Conservation (phyloP, 2,888 invertebrate species). For the Zonitis immaculata region DNA sequence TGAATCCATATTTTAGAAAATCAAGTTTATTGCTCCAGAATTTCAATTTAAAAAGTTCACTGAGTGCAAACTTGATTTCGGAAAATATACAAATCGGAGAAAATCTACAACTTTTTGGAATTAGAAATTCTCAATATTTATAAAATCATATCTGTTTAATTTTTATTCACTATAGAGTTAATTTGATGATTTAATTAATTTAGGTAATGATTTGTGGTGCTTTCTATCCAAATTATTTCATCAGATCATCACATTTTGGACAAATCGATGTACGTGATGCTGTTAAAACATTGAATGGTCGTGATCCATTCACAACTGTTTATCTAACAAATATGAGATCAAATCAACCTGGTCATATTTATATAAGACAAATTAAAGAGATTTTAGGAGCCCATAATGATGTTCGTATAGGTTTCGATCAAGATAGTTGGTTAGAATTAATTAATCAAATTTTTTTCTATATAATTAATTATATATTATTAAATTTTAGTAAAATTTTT, state of each 20-base stretch:
- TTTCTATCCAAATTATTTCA: slow-evolving; percentile 90
- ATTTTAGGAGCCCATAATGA: slow-evolving; percentile 49
- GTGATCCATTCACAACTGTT: slow-evolving; percentile 74
- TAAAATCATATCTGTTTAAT: too few species aligned
- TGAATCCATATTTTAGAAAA: too few species aligned
- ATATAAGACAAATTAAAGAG: slow-evolving; percentile 61
- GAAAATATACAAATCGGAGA: too few species aligned
- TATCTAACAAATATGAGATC: slow-evolving; percentile 58
- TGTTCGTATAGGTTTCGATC: slow-evolving; percentile 51
- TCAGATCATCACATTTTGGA: slow-evolving; percentile 52
- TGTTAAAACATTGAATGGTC: slow-evolving; percentile 62
- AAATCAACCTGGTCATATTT: slow-evolving; percentile 66
- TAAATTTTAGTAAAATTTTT: slow-evolving; percentile 59
- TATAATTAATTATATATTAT: slow-evolving; percentile 44
- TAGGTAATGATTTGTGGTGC: slow-evolving; percentile 79
- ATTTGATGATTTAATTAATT: too few species aligned
- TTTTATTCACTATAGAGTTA: too few species aligned
- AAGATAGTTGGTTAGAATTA: slow-evolving; percentile 50
- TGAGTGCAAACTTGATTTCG: too few species aligned
- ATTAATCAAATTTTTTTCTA: slow-evolving; percentile 11
- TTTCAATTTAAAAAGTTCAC: too few species aligned
- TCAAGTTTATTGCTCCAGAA: too few species aligned
- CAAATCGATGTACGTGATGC: slow-evolving; percentile 62
- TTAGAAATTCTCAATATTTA: too few species aligned
- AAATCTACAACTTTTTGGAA: too few species aligned